Evolutionary conservation across 1,140 invertebrate species (phyloP).

Genomic region (Brachionus rubens): DNA sequence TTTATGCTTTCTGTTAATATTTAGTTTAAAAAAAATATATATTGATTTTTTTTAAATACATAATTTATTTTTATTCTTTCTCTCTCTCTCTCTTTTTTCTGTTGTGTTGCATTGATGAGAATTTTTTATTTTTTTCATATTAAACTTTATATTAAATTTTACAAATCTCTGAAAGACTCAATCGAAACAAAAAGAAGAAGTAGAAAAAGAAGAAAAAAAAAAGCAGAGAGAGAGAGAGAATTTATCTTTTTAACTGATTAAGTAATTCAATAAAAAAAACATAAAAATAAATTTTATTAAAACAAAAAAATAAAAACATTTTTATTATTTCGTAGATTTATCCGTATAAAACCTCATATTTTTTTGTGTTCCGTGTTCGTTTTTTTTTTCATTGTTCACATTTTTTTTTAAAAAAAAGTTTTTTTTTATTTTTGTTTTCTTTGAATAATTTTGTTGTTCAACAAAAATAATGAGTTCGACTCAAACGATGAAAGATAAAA

Average conservation of each 20-base stretch:
- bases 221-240: too few species aligned
- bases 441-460: neutral
- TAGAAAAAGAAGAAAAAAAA: too few species aligned
- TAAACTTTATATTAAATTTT: constrained; percentile 28
- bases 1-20: neutral
- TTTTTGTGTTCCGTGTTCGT: constrained; percentile 1
- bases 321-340: neutral
- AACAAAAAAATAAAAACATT: too few species aligned
- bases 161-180: constrained; percentile 4
- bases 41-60: constrained; percentile 43
- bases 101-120: constrained; percentile 15
- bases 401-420: too few species aligned
- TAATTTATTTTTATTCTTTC: constrained; percentile 38
- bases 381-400: constrained; percentile 13
- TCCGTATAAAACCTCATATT: constrained; percentile 35
- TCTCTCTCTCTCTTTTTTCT: neutral
- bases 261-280: too few species aligned
- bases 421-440: constrained; percentile 3
- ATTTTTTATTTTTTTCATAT: constrained; percentile 29
- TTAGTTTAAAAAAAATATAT: constrained; percentile 24
- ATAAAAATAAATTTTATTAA: too few species aligned
- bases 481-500: neutral
- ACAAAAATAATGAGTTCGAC: neutral
- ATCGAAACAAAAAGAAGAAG: constrained; percentile 11
- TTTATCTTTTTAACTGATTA: too few species aligned